These are phyloP conservation scores for Thecocarcelia acutangulata DNA, from an alignment of 2,888 invertebrate genomes.

Conservation along the genomic window DNA sequence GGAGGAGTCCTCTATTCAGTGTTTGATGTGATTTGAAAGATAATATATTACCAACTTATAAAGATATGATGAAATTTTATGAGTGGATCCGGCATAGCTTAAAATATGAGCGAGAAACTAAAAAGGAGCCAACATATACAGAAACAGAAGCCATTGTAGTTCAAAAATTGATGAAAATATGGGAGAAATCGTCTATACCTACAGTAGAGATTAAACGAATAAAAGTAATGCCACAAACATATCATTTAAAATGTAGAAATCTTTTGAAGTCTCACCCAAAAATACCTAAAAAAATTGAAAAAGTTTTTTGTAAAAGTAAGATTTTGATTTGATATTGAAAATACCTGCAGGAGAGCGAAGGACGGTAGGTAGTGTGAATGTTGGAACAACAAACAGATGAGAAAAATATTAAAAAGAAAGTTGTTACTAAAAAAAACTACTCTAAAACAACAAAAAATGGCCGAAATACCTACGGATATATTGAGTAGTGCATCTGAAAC, in stretches of 20 bases:
- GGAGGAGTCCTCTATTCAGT: too few relatives aligned
- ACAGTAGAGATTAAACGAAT: conserved; percentile 22
- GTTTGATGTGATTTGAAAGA: too few relatives aligned
- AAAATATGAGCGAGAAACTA: conserved; percentile 13
- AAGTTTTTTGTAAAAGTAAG: conserved; percentile 27
- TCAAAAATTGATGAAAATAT: conserved; percentile 12
- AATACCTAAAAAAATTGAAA: conserved; percentile 19
- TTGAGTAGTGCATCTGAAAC: background rate
- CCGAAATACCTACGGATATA: conserved; percentile 3
- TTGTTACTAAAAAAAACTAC: background rate
- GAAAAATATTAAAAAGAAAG: conserved; percentile 13
- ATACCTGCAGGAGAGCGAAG: too few relatives aligned
- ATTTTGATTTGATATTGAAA: conserved; percentile 14
- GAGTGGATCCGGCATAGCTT: conserved; percentile 20
- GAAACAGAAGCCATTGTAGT: conserved; percentile 27
- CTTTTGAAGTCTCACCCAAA: conserved; percentile 26
- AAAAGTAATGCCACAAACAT: conserved; percentile 10
- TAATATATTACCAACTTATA: too few relatives aligned
- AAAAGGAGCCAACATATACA: conserved; percentile 33
- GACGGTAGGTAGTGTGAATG: conserved; percentile 11
- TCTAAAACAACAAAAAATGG: conserved; percentile 12
- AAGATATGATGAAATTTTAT: conserved; percentile 20
- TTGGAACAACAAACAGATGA: conserved; percentile 11
- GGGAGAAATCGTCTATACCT: conserved; percentile 12
- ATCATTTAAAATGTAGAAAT: conserved; percentile 37